Evolutionary conservation across 2,797 vertebrate genomes (phyloP), one percentile per base, ranked within the genome.

Genomic region (Vespertilio murinus): DNA sequence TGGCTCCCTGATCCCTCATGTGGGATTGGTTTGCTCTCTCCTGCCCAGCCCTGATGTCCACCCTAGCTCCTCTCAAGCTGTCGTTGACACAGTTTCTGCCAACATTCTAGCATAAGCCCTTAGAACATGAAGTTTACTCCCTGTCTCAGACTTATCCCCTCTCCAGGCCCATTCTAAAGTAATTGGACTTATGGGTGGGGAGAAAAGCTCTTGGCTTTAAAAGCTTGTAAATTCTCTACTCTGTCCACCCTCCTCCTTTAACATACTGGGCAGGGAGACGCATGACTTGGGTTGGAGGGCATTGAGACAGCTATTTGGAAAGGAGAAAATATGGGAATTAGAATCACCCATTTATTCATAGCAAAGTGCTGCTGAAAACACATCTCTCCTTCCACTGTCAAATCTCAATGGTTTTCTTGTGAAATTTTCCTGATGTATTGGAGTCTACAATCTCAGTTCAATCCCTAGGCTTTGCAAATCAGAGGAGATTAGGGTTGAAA

Each of bases 11-110:
- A 65, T 6, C 2, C 40, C 3, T 77, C 47, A 14, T 9, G 2
- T 91, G 49, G 91, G 20, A 56, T 54, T 59, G 33, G 7, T 56
- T 88, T 94, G 5, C 4, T 85, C 80, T 83, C 71, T 94, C 13
- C 9, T 30, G 83, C 33, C 47, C 20, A 49, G 64, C n/a, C 0
- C 38, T 67, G 28, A 47, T 0, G 47, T 75, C n/a, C 42, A 94
- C 87, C 35, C 87, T 0, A 4, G 56, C 9, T 20, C 11, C 17
- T 95, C 30, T 67, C 81, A 61, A 61, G 0, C 5, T 86, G 35
- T 59, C 9, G 17, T 6, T 38, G 65, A 65, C 22, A 10, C 0
- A 1, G 1, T n/a, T 30, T 30, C 45, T 30, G 16, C 69, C 38
- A 2, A 42, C 16, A 85, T n/a, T 38, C 20, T 73, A 38, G 23